Evolutionary conservation across 1,140 invertebrate species (phyloP), one percentile per base, ranked within the genome.

Genomic region (Chionoecetes opilio): DNA sequence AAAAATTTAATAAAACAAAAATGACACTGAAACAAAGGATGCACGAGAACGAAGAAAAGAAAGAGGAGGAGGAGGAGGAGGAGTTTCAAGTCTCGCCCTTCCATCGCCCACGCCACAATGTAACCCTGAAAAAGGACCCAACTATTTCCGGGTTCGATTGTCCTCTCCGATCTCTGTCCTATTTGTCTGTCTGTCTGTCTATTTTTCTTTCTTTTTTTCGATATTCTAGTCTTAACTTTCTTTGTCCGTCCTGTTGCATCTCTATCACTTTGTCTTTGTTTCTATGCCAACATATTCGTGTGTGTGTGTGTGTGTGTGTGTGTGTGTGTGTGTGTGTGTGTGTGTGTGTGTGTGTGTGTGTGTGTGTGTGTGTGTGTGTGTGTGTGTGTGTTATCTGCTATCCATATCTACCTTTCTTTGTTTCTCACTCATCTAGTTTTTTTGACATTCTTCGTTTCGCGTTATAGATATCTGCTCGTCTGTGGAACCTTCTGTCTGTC

Each of bases 111-210:
- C 63, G 63, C 63, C 63, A 17, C n/a, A 75, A n/a, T 75, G 63
- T 26, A 75, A 75, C 63, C 63, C 63, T 75, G 63, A 75, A 75
- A 75, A 75, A 75, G 63, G n/a, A 75, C 63, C n/a, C 63, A 75
- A 75, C 63, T n/a, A n/a, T 75, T 75, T 75, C 63, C 63, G 63
- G 63, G 63, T 75, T 75, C 63, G 6, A 26, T 5, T 75, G 63
- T 75, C 63, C 21, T 26, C 46, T 75, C n/a, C 63, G 63, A 75
- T 75, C 63, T 53, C 11, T 53, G 2, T n/a, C 46, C 46, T 53
- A 17, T 9, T 17, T n/a, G 63, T n/a, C 63, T 75, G 63, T n/a
- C 63, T n/a, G 63, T n/a, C 21, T n/a, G 63, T 75, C 21, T 75
- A 26, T 75, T 5, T 75, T 17, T 75, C 21, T 53, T 9, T 9